Base-by-base conservation (phyloP, 1,140 invertebrate genomes). In the Drosophila ironensis region DNA sequence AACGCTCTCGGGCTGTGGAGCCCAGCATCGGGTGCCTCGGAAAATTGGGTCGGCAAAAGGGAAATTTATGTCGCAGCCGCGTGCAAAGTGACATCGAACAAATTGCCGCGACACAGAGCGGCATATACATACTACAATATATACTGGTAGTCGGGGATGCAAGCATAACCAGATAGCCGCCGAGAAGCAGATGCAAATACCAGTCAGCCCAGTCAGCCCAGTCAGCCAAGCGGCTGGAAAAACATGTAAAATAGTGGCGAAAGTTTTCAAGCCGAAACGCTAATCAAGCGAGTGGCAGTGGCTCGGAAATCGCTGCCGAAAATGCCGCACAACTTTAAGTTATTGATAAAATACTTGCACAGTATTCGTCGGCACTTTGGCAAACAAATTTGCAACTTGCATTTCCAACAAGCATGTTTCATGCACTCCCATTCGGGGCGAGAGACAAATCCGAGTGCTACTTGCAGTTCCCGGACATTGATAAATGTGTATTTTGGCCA, bases 1-100 rank as follows among this genome's bases (percentile, higher is more conserved):
- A 82, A 82, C 77, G 63, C 76, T 80, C 25, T 27, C 2, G 75
- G 28, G 76, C 46, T 69, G 50, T 80, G 70, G 48, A 47, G 66
- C 30, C 46, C 37, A 50, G 59, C 66, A 72, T 64, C 61, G 60
- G 67, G 66, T 51, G 71, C 72, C 41, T 16, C 69, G 35, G 42
- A 72, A 84, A 82, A 84, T 78, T 82, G 77, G 77, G 77, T 82
- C 77, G 73, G 64, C 73, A 82, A 82, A 82, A 82, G 78, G 46
- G 78, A 84, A 84, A 84, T 84, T 84, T 84, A 84, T 86, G 80
- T 84, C 78, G 74, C 78, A 84, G 78, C 77, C 77, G 77, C 77
- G 77, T 82, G 77, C 78, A 82, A 82, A 82, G 80, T 84, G 78
- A 84, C 78, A 84, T 80, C 64, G 74, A 86, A 86, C 78, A 84